These are phyloP conservation scores for Xiphophorus maculatus DNA, from an alignment of 2,113 vertebrate genomes.

Conservation along the genomic window DNA sequence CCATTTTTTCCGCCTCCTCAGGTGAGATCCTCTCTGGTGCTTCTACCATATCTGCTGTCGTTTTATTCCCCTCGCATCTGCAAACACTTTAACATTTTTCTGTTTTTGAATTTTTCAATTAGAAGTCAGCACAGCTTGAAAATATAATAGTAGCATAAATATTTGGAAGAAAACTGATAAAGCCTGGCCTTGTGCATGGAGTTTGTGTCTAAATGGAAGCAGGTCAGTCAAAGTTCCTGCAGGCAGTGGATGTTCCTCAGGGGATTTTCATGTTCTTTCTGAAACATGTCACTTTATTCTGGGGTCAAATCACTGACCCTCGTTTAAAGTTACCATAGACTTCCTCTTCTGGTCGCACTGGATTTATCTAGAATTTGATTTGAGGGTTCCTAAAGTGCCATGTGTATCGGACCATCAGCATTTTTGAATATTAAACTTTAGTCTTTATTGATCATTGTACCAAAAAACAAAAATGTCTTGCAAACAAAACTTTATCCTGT, in stretches of 20 bases:
- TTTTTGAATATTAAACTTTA: no score
- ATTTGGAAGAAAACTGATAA: not conserved
- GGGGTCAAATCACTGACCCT: not conserved
- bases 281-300: not conserved
- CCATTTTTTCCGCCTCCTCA: slow-evolving; percentile 50
- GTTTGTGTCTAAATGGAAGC: not conserved
- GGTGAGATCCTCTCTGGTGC: slow-evolving; percentile 31
- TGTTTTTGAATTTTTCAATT: not conserved
- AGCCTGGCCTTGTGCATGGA: no score
- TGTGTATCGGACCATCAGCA: no score
- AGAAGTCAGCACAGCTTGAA: not conserved
- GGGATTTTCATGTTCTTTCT: not conserved
- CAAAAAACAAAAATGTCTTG: no score
- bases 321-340: not conserved
- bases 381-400: not conserved
- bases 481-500: no score
- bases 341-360: not conserved
- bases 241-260: not conserved
- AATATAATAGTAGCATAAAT: not conserved
- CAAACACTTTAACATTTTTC: not conserved
- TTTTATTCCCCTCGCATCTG: not conserved
- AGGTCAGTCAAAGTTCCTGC: not conserved
- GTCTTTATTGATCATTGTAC: no score
- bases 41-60: not conserved
- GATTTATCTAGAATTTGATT: not conserved